Evolutionary conservation across 1,140 invertebrate genomes (phyloP).

Genomic region (Leptinotarsa texana): DNA sequence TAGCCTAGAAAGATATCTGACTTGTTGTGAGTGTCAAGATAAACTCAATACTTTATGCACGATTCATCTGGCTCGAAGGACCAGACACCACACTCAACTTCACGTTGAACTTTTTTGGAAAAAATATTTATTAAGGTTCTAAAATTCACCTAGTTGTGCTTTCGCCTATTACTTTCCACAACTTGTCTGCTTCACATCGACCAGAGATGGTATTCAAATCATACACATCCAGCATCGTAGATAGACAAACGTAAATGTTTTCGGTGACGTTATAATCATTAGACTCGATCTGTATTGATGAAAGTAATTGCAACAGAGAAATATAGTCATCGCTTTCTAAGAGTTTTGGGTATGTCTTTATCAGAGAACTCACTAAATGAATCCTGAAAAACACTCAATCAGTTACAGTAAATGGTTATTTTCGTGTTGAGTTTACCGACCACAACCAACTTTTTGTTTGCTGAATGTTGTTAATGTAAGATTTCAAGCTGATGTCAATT

Average conservation of each 20-base stretch:
- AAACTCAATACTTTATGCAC: too few relatives aligned
- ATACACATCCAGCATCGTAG: conserved; percentile 51
- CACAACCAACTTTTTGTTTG: conserved; percentile 45
- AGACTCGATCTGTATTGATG: conserved; percentile 50
- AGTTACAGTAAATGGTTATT: background rate
- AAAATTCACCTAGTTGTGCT: conserved; percentile 53
- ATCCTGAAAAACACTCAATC: conserved; percentile 38
- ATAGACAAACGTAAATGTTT: conserved; percentile 52
- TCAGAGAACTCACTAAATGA: conserved; percentile 35
- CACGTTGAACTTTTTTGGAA: too few relatives aligned
- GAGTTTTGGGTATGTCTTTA: conserved; percentile 54
- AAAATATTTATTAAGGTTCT: background rate
- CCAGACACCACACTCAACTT: too few relatives aligned
- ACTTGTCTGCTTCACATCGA: conserved; percentile 35
- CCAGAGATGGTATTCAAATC: background rate
- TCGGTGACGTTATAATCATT: conserved; percentile 52
- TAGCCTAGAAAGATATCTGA: too few relatives aligned
- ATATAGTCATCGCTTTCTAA: conserved; percentile 51
- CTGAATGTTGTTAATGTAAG: conserved; percentile 40
- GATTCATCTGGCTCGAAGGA: too few relatives aligned
- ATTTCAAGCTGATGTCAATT: conserved; percentile 32
- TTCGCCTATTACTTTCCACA: conserved; percentile 57
- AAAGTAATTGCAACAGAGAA: conserved; percentile 52
- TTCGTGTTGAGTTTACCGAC: conserved; percentile 27
- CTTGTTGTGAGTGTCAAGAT: too few relatives aligned